Evolutionary conservation across 1,140 invertebrate genomes (phyloP), one percentile per base, ranked within the genome.

Genomic region (Charaxes varanes): DNA sequence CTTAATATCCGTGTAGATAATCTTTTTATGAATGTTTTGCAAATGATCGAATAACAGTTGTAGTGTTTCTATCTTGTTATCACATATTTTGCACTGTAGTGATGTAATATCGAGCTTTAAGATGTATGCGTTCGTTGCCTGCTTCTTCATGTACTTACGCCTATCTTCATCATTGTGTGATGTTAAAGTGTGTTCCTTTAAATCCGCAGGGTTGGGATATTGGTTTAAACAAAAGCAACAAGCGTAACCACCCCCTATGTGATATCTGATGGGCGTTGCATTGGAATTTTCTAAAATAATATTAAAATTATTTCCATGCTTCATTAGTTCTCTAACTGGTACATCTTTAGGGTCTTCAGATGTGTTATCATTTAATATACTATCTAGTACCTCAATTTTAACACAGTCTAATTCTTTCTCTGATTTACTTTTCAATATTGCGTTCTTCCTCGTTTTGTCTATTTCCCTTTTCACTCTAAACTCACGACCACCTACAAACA

Each of bases 241-340:
- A 1, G 19, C 24, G 24, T 65, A 77, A 2, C 62, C 60, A 0
- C 41, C 28, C 5, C 43, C 56, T 0, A 21, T 35, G 7, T 51
- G 30, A 6, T 16, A 32, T 11, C 53, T 48, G 8, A 77, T 64
- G 1, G 64, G 65, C 1, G 66, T 73, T 3, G 69, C 69, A 23
- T 77, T 77, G 0, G 67, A 53, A 33, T 47, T 34, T 11, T 41
- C 7, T 5, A 71, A 34, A 12, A 74, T 40, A 6, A 41, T 36
- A 26, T 23, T 44, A 1, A 65, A 21, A 34, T 69, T 72, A 3
- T 49, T 38, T 4, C 47, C 28, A 31, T 64, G 60, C 21, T 62
- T 65, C 6, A 50, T n/a, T 4, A 65, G 36, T 13, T 65, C 54
- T 16, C 23, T 16, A 10, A 23, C 7, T 8, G 23, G 10, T 7